Base-by-base conservation (phyloP, 1,140 invertebrate species). In the Leptopilina clavipes region DNA sequence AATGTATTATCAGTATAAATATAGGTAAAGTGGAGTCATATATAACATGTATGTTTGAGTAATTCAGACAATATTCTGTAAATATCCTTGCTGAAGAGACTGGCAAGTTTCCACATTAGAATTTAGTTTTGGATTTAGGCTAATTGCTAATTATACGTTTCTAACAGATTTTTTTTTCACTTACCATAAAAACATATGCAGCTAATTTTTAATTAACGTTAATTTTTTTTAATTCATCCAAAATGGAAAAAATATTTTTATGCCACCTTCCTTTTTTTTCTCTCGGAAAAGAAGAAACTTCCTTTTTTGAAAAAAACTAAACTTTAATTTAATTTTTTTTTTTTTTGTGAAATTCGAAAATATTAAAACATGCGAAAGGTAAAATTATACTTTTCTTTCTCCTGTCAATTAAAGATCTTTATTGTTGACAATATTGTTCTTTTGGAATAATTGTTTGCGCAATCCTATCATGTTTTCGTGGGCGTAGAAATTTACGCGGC, bases 71-170 rank as follows among this genome's bases (percentile, higher is more conserved):
- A 84, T 83, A 83, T 84, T 84, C 79, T 80, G 81, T 77, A 82
- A 82, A 82, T 84, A 80, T 81, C 79, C 79, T 72, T 76, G 76
- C 80, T 70, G 76, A 80, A 78, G 77, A 79, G 78, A 70, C 81
- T 82, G 82, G 79, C 82, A 82, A 80, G 80, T 70, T 76, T 85
- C 84, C 82, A 83, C 73, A 65, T 75, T 75, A 75, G 72, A 79
- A 82, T 84, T 85, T 82, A 84, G 81, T 85, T 85, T 85, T 82
- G 82, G 80, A 84, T 83, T 81, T 82, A 75, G 81, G 81, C 81
- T 83, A 81, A 83, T 80, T 83, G 76, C 79, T 79, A 72, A 74
- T 79, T 31, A 52, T 52, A 70, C 70, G 17, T 44, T 74, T 65
- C 22, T 25, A 19, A 22, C 22, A 43, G 17, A 12, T 65, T 65